Base-by-base conservation (phyloP, 2,888 invertebrate species). In the Galerucella pusilla region DNA sequence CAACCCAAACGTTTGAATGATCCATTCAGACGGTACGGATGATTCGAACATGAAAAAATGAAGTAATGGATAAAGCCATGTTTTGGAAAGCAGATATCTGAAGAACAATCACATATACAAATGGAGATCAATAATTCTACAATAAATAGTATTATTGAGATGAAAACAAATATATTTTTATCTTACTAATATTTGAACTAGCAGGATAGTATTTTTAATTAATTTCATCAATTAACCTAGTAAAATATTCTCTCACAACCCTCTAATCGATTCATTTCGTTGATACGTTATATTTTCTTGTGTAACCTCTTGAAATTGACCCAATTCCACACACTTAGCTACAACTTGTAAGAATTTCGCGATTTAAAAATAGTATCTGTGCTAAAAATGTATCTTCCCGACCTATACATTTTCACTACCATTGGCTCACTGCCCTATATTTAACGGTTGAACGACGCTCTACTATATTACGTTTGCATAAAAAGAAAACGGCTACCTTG, bases 391-490 rank as follows among this genome's bases (percentile, higher is more conserved):
- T 20, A 46, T 73, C 63, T 54, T 64, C 63, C 71, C 46, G 71
- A 71, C 74, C 73, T 66, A 69, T 68, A 64, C 46, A 54, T 49
- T 63, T 16, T 42, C 35, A 64, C 63, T 65, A 74, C 65, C 71
- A 74, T 74, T 74, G 76, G 68, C 74, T 74, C 69, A 74, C 63
- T 76, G 74, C 71, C 74, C 76, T 71, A 69, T 71, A 74, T 71
- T 65, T 68, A 35, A 46, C 65, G 67, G 42, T 28, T 35, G 63
- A 64, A 60, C 20, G 60, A 49, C 61, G 28, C 16, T 63, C 35
- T 52, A 10, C 7, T 69, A 14, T 25, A 46, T 68, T 64, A 54
- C 52, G 68, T 64, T 68, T 46, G 35, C 68, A 68, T 25, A 64
- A 73, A 73, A 73, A 11, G 52, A 68, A 67, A 61, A 35, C 49